A percentile compares a stretch with the other conserved stretches of the same genome.
phyloP scores from a whole-genome alignment of 2,888 invertebrate genomes.

The Dione juno region DNA sequence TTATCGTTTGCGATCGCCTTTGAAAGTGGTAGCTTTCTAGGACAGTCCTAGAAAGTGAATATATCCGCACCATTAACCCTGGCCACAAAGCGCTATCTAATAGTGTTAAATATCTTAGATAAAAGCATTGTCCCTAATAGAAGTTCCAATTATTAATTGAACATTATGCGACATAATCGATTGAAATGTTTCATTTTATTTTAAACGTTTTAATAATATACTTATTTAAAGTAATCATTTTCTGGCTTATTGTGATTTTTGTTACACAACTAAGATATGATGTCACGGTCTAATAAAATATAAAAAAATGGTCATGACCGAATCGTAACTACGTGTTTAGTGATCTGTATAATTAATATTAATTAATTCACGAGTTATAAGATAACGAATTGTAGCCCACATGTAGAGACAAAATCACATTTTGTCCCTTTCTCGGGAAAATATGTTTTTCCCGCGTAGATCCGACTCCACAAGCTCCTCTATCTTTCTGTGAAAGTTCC shows the following conservation, averaged over 20 bases:
- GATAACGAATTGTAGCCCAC: too few relatives aligned
- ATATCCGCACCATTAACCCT: constrained; percentile 60
- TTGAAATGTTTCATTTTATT: neutral
- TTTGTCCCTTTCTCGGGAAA: too few relatives aligned
- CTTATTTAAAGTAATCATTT: neutral
- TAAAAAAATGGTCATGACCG: constrained; percentile 8
- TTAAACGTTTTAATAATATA: neutral
- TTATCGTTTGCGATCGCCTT: constrained; percentile 41
- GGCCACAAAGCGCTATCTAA: constrained; percentile 50
- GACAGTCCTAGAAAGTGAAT: constrained; percentile 71
- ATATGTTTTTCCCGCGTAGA: too few relatives aligned
- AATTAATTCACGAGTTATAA: neutral
- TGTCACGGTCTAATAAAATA: constrained; percentile 13
- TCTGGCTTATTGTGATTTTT: neutral
- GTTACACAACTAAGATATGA: neutral
- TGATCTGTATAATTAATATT: neutral
- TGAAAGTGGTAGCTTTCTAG: constrained; percentile 62
- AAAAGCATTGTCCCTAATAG: neutral
- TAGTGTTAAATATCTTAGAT: constrained; percentile 20
- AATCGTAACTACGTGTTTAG: neutral
- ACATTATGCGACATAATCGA: neutral
- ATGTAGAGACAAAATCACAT: too few relatives aligned
- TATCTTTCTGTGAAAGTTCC: too few relatives aligned
- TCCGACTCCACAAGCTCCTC: too few relatives aligned
- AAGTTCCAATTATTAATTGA: neutral